Conservation (phyloP, 2,888 invertebrate species). For the Acleris cristana region DNA sequence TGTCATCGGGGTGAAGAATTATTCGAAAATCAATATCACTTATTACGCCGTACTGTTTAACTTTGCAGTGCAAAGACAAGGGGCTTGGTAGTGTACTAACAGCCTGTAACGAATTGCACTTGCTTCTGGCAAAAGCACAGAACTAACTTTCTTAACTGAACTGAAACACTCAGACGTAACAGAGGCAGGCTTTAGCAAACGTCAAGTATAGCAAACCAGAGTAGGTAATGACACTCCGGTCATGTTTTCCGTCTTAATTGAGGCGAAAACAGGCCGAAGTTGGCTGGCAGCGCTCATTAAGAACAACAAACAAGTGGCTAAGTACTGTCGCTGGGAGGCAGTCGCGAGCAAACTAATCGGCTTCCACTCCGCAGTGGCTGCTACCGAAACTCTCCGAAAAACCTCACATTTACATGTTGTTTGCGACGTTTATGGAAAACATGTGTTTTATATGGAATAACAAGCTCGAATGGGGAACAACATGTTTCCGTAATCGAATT, state of each 20-base stretch:
- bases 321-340: constrained; percentile 66
- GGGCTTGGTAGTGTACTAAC: constrained; percentile 11
- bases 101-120: constrained; percentile 29
- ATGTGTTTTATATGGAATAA: constrained; percentile 34
- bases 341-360: constrained; percentile 74
- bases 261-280: constrained; percentile 76
- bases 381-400: constrained; percentile 49
- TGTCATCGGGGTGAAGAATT: constrained; percentile 16
- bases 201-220: constrained; percentile 52
- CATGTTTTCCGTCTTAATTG: constrained; percentile 81
- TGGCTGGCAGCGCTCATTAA: constrained; percentile 80
- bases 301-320: constrained; percentile 80
- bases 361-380: constrained; percentile 55
- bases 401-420: constrained; percentile 37
- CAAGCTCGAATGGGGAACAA: constrained; percentile 26
- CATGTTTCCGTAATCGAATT: constrained; percentile 29
- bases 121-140: constrained; percentile 23
- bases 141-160: constrained; percentile 37
- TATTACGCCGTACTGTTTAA: neutral
- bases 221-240: constrained; percentile 66
- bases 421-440: constrained; percentile 38
- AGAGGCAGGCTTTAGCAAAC: constrained; percentile 37
- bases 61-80: constrained; percentile 13
- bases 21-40: constrained; percentile 18
- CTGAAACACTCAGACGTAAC: constrained; percentile 33